These are phyloP conservation scores for Sphecodes monilicornis DNA, from an alignment of 2,888 invertebrate species.

Conservation along the genomic window DNA sequence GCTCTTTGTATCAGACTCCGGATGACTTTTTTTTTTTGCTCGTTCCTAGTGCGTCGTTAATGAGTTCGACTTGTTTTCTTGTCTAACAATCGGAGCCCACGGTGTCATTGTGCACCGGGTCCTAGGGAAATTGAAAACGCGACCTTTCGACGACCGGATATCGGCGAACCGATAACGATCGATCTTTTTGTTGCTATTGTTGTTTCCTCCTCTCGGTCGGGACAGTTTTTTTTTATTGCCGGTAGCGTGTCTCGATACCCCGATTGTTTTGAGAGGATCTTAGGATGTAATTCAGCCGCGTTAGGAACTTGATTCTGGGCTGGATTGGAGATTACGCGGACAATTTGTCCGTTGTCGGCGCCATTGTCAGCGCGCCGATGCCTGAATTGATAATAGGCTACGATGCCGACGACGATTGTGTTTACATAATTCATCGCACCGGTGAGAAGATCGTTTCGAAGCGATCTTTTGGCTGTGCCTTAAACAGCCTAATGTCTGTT, in stretches of 20 bases:
- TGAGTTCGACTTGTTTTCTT: constrained; percentile 42
- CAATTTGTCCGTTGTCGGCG: constrained; percentile 12
- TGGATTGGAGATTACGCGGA: not conserved
- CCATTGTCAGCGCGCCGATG: not conserved
- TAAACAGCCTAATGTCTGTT: too few relatives aligned
- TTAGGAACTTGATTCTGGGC: constrained; percentile 5
- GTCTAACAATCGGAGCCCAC: not conserved
- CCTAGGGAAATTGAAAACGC: constrained; percentile 19
- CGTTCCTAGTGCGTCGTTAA: constrained; percentile 26
- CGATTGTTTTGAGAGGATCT: not conserved
- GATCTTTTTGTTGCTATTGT: not conserved
- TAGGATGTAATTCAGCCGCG: too few relatives aligned
- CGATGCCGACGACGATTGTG: not conserved
- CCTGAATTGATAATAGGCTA: not conserved
- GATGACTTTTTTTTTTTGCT: not conserved
- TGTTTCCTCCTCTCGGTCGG: too few relatives aligned
- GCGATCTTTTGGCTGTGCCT: too few relatives aligned
- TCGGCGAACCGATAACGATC: not conserved
- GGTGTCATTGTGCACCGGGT: not conserved
- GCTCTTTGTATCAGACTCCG: not conserved
- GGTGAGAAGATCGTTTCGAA: not conserved
- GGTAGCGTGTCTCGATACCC: too few relatives aligned
- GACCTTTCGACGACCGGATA: not conserved
- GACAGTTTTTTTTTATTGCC: not conserved
- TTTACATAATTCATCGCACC: constrained; percentile 5